These are phyloP conservation scores for Salvelinus sp. DNA, from an alignment of 2,113 vertebrate genomes.

Conservation along the genomic window DNA sequence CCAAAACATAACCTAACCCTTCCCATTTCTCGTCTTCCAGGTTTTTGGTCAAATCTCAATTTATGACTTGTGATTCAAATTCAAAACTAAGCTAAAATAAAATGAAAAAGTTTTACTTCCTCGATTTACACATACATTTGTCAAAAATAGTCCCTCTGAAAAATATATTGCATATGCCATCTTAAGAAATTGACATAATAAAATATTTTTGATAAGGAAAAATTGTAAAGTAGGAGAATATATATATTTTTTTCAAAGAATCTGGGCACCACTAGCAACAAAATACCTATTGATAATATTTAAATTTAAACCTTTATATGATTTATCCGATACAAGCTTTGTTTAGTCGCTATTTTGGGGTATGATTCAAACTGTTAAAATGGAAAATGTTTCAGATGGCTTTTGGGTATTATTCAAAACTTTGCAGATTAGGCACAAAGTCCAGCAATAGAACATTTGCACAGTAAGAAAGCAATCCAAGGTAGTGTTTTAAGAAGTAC, in stretches of 20 bases:
- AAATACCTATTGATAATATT: constrained; percentile 42
- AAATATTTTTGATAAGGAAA: constrained; percentile 71
- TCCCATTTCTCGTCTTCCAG: constrained; percentile 5
- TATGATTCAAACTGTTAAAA: constrained; percentile 28
- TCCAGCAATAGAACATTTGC: constrained; percentile 28
- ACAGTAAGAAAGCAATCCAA: constrained; percentile 47
- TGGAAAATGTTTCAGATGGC: constrained; percentile 51
- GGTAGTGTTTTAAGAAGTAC: constrained; percentile 54
- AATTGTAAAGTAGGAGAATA: constrained; percentile 64
- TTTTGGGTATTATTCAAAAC: constrained; percentile 34
- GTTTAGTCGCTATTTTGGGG: constrained; percentile 19
- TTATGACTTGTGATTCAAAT: constrained; percentile 32
- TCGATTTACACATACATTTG: constrained; percentile 35
- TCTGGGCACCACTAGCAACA: constrained; percentile 44
- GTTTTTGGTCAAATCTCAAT: too few relatives aligned
- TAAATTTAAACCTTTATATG: neutral
- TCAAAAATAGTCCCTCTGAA: constrained; percentile 73
- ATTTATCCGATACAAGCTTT: neutral
- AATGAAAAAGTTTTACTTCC: constrained; percentile 45
- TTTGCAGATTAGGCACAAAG: constrained; percentile 21
- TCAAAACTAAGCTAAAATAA: constrained; percentile 27
- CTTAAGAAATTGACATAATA: constrained; percentile 68
- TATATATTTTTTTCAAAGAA: constrained; percentile 48
- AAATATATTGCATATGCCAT: constrained; percentile 77
- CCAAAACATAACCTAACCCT: constrained; percentile 8